phyloP scores from a whole-genome alignment of 2,888 invertebrate species.

The Nycteola revayana region DNA sequence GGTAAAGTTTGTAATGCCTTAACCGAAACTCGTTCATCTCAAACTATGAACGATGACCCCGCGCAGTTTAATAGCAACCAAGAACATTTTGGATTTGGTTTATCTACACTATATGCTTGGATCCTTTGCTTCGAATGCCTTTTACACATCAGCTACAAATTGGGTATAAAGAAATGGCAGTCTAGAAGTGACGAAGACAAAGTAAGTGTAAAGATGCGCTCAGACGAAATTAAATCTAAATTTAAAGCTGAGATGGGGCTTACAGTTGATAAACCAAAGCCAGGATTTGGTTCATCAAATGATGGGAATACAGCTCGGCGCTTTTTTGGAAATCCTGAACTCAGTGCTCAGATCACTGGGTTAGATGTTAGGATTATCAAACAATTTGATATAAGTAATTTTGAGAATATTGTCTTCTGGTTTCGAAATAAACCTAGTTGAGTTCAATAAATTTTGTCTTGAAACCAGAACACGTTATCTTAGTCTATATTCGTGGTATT shows the following conservation, averaged over 20 bases:
- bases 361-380: constrained; percentile 12
- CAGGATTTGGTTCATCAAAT: constrained; percentile 10
- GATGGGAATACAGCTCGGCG: constrained; percentile 13
- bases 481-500: constrained; percentile 19
- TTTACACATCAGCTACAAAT: too few relatives aligned
- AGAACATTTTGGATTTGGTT: constrained; percentile 13
- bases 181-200: constrained; percentile 4
- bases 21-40: constrained; percentile 14
- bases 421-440: constrained; percentile 10
- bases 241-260: too few relatives aligned
- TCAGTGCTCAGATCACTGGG: constrained; percentile 9
- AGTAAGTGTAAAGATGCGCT: constrained; percentile 3
- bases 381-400: constrained; percentile 6
- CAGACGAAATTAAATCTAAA: constrained; percentile 1
- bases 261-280: constrained; percentile 15
- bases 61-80: constrained; percentile 4
- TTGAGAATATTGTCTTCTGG: constrained; percentile 11
- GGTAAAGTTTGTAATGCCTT: constrained; percentile 19
- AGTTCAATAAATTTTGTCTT: constrained; percentile 9
- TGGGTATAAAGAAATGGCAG: constrained; percentile 7
- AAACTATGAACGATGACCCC: constrained; percentile 8
- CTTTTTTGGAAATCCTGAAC: constrained; percentile 8
- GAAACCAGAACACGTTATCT: constrained; percentile 12
- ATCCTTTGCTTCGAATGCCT: constrained; percentile 6
- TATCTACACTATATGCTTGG: constrained; percentile 8